Evolutionary conservation across 2,797 vertebrate species (phyloP), one percentile per base, ranked within the genome.

Genomic region (Nyctibius grandis): DNA sequence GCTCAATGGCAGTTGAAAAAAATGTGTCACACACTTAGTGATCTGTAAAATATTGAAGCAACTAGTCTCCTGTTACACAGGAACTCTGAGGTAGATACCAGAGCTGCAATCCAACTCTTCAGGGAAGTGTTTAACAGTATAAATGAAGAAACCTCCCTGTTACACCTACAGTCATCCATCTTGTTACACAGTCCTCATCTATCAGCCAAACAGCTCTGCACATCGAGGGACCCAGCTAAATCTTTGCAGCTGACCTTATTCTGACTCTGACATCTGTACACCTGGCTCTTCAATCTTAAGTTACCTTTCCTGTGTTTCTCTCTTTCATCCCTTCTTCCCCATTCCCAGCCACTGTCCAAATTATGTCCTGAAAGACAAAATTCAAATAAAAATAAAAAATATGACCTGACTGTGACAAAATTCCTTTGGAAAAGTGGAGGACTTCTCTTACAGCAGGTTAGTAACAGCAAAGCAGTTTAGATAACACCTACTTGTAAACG

Each of bases 181-280:
- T 67, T 59, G 5, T 54, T 36, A 47, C 33, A 47, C 9, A 31
- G 16, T 9, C 13, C n/a, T 74, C 0, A 0, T 38, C 28, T 47
- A 3, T n/a, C 57, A 85, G 38, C 22, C 14, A 28, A 64, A 53
- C 8, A 50, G 26, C 53, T 75, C 57, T 51, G 69, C 5, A 10
- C 0, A 1, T 23, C 0, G 0, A 28, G 33, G 28, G 19, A 65
- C 8, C 6, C 33, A 42, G 11, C 8, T 18, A 23, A 38, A 50
- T 54, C 16, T 80, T 57, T 59, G 42, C 42, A 57, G 28, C 26
- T 65, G 34, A 59, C 34, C 25, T 88, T 36, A 44, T 53, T 64
- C 38, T 28, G 64, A 42, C 26, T 84, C 45, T 70, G 36, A 56
- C 54, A 82, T 85, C 50, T 89, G 36, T 36, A 59, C 3, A 45